Evolutionary conservation across 2,113 vertebrate species (phyloP), one percentile per base, ranked within the genome.

Genomic region (Chaetodon trifascialis): DNA sequence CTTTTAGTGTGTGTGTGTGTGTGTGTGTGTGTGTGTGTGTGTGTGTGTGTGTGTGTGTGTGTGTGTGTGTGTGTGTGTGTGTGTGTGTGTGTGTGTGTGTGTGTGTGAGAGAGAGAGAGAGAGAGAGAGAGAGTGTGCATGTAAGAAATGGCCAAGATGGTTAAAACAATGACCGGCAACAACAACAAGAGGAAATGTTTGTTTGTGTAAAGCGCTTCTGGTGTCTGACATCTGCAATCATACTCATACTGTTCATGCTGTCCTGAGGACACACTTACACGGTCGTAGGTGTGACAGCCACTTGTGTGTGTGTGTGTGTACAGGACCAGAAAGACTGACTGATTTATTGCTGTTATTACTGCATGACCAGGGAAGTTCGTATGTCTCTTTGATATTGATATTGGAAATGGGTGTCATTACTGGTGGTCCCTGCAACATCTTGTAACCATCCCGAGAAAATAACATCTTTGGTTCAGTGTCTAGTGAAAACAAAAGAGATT

Each of bases 161-260:
- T 58, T 76, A 14, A 52, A 79, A 36, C 46, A 75, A 82, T 47
- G 30, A 72, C 49, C 42, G 38, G 16, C 44, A 30, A 77, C 65
- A 23, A 56, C 15, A 4, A 25, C 34, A 21, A 58, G 66, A 76
- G 62, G 11, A 56, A 51, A 64, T 73, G 62, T 67, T 68, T 62
- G 58, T 25, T 69, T 67, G 44, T 25, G 66, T 72, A 80, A 83
- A 75, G 63, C 72, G 14, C 34, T 62, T 80, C 54, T 66, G 38
- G 4, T 66, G 38, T 55, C 78, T 58, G 73, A 76, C 60, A 67
- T 49, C 49, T 82, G 55, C 23, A 79, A 52, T 68, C 69, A 80
- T n/a, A 76, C 49, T 71, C 42, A 34, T 49, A 23, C 14, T 62
- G 51, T 55, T 63, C 60, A 58, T 23, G 25, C 42, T 34, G 10